Conservation (phyloP, 1,140 invertebrate species). For the Heliconius nattereri region DNA sequence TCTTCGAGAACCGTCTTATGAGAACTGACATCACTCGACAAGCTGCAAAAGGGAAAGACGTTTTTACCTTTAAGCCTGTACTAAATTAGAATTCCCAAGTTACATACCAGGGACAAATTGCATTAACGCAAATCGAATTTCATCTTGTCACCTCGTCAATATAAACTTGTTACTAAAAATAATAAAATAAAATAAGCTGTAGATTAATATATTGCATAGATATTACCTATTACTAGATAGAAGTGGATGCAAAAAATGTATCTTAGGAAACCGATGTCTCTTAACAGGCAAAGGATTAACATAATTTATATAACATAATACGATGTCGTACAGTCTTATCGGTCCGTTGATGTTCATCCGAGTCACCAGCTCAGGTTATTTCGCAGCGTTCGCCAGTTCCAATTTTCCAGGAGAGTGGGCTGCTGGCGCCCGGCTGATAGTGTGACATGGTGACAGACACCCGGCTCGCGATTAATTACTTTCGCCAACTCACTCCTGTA, state of each 20-base stretch:
- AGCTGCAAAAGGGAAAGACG: not conserved
- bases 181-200: not conserved
- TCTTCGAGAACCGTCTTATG: not conserved
- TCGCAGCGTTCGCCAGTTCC: conserved; percentile 45
- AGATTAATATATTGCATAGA: not conserved
- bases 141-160: not conserved
- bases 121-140: not conserved
- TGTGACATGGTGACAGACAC: conserved; percentile 66
- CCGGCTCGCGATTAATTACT: conserved; percentile 72
- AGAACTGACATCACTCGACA: not conserved
- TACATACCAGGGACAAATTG: conserved; percentile 8
- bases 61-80: conserved; percentile 1
- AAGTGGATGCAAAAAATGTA: not conserved
- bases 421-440: conserved; percentile 57
- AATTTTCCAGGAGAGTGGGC: conserved; percentile 58
- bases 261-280: not conserved
- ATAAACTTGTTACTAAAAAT: conserved; percentile 10
- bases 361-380: conserved; percentile 34
- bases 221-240: not conserved
- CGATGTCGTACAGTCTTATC: not conserved
- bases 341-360: conserved; percentile 11
- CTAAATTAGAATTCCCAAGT: conserved; percentile 11
- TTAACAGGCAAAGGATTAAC: not conserved
- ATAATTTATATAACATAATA: conserved; percentile 6
- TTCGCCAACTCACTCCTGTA: conserved; percentile 65